These are phyloP conservation scores for Rhinogobio ventralis DNA, from an alignment of 2,797 vertebrate species.

Conservation along the genomic window DNA sequence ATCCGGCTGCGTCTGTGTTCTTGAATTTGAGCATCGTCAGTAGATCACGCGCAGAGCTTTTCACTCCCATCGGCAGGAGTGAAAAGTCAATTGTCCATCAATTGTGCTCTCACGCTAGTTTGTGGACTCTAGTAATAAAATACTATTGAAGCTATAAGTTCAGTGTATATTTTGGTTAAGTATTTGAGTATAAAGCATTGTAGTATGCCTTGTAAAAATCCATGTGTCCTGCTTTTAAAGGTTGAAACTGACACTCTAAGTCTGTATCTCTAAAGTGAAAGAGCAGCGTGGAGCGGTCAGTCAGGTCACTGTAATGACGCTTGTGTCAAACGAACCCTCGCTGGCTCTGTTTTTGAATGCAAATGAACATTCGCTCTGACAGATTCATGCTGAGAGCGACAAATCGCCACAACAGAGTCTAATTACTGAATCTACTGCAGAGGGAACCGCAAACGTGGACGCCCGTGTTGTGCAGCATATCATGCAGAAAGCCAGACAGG, in stretches of 20 bases:
- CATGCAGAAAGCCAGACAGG: constrained; percentile 38
- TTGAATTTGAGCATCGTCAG: no score
- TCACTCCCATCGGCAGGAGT: no score
- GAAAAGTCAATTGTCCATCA: no score
- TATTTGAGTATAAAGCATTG: neutral
- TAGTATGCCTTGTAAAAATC: neutral
- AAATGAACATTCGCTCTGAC: constrained; percentile 64
- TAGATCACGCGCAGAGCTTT: no score
- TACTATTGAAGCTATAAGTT: neutral
- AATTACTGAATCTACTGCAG: constrained; percentile 56
- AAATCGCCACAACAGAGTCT: constrained; percentile 60
- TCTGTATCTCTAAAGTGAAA: constrained; percentile 18
- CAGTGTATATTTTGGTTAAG: neutral
- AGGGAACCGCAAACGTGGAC: neutral
- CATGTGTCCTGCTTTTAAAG: neutral
- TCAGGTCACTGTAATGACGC: constrained; percentile 63
- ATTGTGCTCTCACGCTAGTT: neutral
- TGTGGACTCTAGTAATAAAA: neutral
- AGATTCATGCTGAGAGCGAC: constrained; percentile 56
- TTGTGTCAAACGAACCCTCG: constrained; percentile 60
- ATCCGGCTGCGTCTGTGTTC: no score
- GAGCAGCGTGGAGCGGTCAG: constrained; percentile 48
- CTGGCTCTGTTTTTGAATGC: constrained; percentile 62
- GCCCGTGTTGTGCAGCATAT: constrained; percentile 10
- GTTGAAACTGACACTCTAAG: neutral